Evolutionary conservation across 2,888 invertebrate species (phyloP), one percentile per base, ranked within the genome.

Genomic region (Physocephala rufipes): DNA sequence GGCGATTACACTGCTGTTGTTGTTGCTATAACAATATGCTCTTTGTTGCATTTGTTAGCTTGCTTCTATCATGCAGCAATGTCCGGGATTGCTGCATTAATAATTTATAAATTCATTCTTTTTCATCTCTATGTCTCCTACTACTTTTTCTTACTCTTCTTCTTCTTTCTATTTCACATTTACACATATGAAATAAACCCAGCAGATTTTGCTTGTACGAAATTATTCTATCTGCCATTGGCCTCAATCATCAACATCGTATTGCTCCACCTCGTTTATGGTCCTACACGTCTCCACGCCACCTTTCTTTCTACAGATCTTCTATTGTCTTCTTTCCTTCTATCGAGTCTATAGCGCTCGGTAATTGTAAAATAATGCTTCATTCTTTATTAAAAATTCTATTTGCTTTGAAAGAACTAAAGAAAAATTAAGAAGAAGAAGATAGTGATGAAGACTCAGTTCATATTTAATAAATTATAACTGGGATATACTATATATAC

Each of bases 331-430:
- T n/a, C n/a, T n/a, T 49, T 16, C 19, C 59, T 61, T n/a, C 13
- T 19, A 30, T n/a, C n/a, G n/a, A n/a, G n/a, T n/a, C 19, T 12
- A 43, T 62, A 9, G 62, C 62, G n/a, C n/a, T n/a, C n/a, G 43
- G 21, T 43, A 19, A 9, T 62, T 62, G 62, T 36, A 43, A 62
- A 62, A 62, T 43, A 13, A 62, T 13, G 36, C 62, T 21, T 62
- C 43, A 45, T 62, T 62, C 43, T 62, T 53, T 43, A 36, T 62
- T 62, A 36, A 59, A 30, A 30, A 59, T 59, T 28, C 61, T 28
- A 19, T 62, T 62, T 13, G 30, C 43, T n/a, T 19, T 15, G 36
- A 62, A 7, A 53, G 12, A 21, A n/a, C 3, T 49, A 49, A 19
- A 16, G 19, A 53, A 1, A 53, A n/a, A n/a, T n/a, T n/a, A n/a